Percentiles rank a stretch among this genome's conserved stretches.
These are phyloP conservation scores for Rhincodon typus DNA, from an alignment of 2,797 vertebrate genomes.

Conservation along the genomic window DNA sequence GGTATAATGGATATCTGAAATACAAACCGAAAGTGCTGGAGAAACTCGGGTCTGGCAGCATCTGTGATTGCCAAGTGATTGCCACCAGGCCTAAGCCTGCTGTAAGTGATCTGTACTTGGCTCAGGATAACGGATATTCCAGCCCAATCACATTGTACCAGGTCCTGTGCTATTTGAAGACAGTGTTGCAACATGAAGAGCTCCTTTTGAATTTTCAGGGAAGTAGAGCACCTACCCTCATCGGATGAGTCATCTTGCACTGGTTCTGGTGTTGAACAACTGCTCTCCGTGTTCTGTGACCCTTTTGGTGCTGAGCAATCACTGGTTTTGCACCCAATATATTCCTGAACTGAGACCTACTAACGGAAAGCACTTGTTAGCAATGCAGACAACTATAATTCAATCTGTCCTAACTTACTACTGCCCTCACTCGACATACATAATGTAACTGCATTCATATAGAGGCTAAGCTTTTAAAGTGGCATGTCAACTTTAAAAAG, in stretches of 20 bases:
- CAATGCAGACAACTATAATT: neutral
- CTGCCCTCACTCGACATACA: neutral
- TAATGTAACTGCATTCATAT: neutral
- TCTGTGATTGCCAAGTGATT: neutral
- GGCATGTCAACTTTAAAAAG: neutral
- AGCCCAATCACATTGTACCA: neutral
- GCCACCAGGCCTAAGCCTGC: neutral
- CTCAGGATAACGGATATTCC: neutral
- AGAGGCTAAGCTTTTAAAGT: neutral
- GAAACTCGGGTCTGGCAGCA: no score
- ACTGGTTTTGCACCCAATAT: conserved; percentile 78
- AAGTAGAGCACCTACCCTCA: conserved; percentile 60
- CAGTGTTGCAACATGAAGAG: neutral
- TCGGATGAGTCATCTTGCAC: conserved; percentile 85
- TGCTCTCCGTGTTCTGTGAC: conserved; percentile 92
- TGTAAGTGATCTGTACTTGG: neutral
- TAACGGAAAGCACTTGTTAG: conserved; percentile 13
- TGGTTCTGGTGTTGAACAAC: conserved; percentile 86
- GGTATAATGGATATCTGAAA: no score
- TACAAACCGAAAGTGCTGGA: no score
- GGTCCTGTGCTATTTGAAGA: neutral
- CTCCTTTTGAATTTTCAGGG: neutral
- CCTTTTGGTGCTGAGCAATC: conserved; percentile 80
- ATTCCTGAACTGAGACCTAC: conserved; percentile 57
- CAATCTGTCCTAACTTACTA: neutral